Evolutionary conservation across 2,888 invertebrate species (phyloP).

Genomic region (Lamproptera curius): DNA sequence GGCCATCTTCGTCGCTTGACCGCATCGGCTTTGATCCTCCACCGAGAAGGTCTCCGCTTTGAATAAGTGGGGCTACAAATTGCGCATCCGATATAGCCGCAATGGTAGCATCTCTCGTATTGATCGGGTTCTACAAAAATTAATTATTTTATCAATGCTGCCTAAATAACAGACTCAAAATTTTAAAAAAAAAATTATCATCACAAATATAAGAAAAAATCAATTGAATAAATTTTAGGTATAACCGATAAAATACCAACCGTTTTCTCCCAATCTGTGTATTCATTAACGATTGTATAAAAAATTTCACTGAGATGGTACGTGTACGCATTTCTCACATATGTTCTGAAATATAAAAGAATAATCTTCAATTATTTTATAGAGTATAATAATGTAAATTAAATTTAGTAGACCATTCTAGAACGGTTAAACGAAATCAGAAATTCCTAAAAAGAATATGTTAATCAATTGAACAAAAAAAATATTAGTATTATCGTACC

Average conservation of each 20-base stretch:
- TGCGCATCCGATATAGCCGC: constrained; percentile 96
- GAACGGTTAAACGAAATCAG: no score
- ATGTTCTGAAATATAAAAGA: constrained; percentile 82
- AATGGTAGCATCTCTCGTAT: constrained; percentile 92
- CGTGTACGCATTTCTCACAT: constrained; percentile 95
- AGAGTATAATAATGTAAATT: no score
- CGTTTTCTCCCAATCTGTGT: constrained; percentile 98
- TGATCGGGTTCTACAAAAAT: constrained; percentile 86
- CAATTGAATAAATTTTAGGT: no score
- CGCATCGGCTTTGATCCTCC: constrained; percentile 81
- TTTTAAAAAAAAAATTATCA: no score
- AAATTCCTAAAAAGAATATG: no score
- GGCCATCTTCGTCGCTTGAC: constrained; percentile 71
- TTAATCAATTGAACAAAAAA: no score
- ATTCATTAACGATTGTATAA: constrained; percentile 97
- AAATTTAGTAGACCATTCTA: no score
- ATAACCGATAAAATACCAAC: constrained; percentile 80
- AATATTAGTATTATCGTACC: constrained; percentile 65
- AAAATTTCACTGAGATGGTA: constrained; percentile 98
- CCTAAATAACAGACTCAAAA: no score
- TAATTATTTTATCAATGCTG: not conserved
- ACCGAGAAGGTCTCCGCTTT: constrained; percentile 89
- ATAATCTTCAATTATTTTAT: no score
- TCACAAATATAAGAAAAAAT: no score
- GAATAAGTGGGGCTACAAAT: constrained; percentile 93